These are phyloP conservation scores for Hycleus phaleratus DNA, from an alignment of 1,140 invertebrate genomes.

Conservation along the genomic window DNA sequence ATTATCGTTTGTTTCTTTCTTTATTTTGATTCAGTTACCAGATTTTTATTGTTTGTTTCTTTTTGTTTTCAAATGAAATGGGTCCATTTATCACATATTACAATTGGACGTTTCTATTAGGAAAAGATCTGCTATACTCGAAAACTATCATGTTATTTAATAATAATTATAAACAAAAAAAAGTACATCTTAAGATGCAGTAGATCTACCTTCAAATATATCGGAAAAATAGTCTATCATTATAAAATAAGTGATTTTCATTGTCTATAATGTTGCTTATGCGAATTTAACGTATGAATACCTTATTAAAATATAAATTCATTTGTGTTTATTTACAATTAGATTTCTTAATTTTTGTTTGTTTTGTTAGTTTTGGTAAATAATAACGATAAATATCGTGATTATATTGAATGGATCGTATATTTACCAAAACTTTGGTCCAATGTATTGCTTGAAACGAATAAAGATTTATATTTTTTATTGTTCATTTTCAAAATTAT, in stretches of 20 bases:
- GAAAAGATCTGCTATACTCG: slow-evolving; percentile 16
- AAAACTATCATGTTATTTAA: background rate
- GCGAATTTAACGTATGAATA: background rate
- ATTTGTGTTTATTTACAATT: background rate
- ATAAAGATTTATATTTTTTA: slow-evolving; percentile 4
- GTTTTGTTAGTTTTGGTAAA: too few species aligned
- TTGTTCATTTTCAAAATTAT: slow-evolving; percentile 13
- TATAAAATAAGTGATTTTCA: too few species aligned
- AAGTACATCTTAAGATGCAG: background rate
- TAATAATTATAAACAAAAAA: slow-evolving; percentile 3
- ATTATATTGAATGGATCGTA: background rate
- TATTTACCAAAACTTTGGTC: background rate
- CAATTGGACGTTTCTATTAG: slow-evolving; percentile 1
- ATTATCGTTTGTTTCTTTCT: background rate
- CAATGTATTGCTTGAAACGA: background rate
- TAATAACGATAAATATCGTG: too few species aligned
- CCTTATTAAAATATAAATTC: background rate
- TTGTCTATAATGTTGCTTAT: background rate
- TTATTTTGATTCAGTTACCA: too few species aligned
- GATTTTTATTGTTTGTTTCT: background rate
- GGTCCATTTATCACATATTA: slow-evolving; percentile 9
- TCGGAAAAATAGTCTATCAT: background rate
- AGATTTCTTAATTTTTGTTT: too few species aligned
- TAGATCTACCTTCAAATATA: slow-evolving; percentile 9
- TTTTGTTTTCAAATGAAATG: slow-evolving; percentile 8